Conservation (phyloP, 2,113 vertebrate species). For the Sapayoa aenigma region DNA sequence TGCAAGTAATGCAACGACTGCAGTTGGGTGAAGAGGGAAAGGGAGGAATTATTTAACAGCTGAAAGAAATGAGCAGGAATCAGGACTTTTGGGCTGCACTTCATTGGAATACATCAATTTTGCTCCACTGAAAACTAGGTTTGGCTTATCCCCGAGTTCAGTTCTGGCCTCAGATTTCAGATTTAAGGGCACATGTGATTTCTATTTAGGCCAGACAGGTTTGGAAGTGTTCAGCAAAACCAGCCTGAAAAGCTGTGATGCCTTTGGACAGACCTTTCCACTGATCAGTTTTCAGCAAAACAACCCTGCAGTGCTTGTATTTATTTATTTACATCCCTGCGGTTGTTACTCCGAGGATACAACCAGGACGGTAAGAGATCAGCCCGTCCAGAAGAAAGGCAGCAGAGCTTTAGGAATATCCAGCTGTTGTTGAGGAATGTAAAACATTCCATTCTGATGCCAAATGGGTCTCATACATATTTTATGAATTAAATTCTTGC, state of each 20-base stretch:
- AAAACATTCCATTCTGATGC: not conserved
- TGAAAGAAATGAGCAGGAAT: not conserved
- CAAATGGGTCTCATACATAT: not conserved
- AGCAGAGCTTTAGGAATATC: not conserved
- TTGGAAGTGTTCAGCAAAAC: not conserved
- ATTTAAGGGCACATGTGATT: not conserved
- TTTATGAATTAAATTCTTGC: not conserved
- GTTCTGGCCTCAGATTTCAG: not conserved
- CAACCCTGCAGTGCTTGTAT: not conserved
- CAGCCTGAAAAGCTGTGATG: not conserved
- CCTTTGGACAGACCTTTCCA: not conserved
- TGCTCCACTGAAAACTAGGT: not conserved
- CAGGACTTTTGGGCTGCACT: not conserved
- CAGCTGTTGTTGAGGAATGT: not conserved
- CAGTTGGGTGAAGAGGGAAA: not conserved
- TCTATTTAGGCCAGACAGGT: not conserved
- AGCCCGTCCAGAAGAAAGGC: not conserved
- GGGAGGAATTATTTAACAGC: not conserved
- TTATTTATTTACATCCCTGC: no score
- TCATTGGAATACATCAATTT: not conserved
- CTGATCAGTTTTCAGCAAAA: not conserved
- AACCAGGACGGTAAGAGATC: not conserved
- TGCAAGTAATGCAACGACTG: not conserved
- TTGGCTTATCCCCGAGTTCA: not conserved
- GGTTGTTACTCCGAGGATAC: not conserved